Base-by-base conservation (phyloP, 2,113 vertebrate species). In the Agapornis roseicollis region DNA sequence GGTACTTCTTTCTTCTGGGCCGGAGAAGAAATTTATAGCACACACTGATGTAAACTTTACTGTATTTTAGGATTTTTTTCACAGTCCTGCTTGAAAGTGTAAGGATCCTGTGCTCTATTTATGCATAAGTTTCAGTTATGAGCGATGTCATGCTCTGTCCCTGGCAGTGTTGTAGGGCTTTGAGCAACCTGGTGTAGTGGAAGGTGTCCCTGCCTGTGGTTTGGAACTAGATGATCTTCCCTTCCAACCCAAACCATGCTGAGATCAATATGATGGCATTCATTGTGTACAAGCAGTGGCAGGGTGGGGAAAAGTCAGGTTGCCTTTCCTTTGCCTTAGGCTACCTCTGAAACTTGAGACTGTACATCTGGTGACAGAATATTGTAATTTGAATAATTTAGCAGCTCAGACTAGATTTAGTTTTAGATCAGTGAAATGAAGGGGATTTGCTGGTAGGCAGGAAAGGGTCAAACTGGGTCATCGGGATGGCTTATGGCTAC, bases 351-450 rank as follows among this genome's bases (percentile, higher is more conserved):
- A 68, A 64, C 10, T 44, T 44, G 46, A 55, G 63, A 23, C 47
- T 83, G 10, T 27, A 42, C 47, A 25, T 66, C 29, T 72, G 37
- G 65, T 71, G 80, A 74, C 10, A 44, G 41, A 53, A 9, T 50
- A 55, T 63, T 88, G 42, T 61, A 61, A 72, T 74, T 76, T 69
- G 80, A 88, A 69, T 92, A 68, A 86, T 71, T 74, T 61, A 81
- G 85, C 44, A 74, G 80, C 60, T 88, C 33, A 33, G 56, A 11
- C 42, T 55, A 37, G 80, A 28, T 74, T 73, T 80, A 80, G 80
- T 61, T 92, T 73, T 78, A 80, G 72, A 72, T 91, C 20, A 94
- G 70, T 61, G 84, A 61, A 87, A 61, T 65, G 65, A 81, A 95
- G 63, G n/a, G 52, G 77, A 84, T 88, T 92, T 86, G 65, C 49